Evolutionary conservation across 2,113 vertebrate species (phyloP).

Genomic region (Mungos mungo): DNA sequence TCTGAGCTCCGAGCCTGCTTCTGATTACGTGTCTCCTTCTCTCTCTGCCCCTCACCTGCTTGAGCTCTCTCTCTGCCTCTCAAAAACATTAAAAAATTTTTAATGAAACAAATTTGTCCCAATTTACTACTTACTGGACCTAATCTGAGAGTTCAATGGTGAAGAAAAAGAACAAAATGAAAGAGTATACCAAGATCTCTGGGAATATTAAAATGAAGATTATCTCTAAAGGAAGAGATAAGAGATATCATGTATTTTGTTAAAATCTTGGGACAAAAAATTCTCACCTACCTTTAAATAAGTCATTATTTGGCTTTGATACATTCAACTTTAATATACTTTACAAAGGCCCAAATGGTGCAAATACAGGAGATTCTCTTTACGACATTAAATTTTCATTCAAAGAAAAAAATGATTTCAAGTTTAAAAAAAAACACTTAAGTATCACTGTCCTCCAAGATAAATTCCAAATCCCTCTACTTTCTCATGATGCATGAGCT

Average conservation of each 20-base stretch:
- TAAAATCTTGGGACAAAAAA: not conserved
- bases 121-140: not conserved
- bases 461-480: not conserved
- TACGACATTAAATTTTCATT: not conserved
- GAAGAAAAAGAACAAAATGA: not conserved
- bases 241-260: not conserved
- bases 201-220: not conserved
- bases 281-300: not conserved
- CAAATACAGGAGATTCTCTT: not conserved
- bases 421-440: not conserved
- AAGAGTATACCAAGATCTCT: not conserved
- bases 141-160: not conserved
- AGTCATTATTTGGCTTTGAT: not conserved
- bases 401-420: not conserved
- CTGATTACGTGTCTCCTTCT: no score
- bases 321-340: not conserved
- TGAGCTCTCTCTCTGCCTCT: no score
- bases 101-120: not conserved
- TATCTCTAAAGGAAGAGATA: not conserved
- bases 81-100: no score
- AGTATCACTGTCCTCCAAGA: not conserved
- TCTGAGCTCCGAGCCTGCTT: no score
- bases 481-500: not conserved
- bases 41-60: no score
- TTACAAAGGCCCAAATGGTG: not conserved